Conservation (phyloP, 2,113 vertebrate genomes). For the Cricetomys ansorgei region DNA sequence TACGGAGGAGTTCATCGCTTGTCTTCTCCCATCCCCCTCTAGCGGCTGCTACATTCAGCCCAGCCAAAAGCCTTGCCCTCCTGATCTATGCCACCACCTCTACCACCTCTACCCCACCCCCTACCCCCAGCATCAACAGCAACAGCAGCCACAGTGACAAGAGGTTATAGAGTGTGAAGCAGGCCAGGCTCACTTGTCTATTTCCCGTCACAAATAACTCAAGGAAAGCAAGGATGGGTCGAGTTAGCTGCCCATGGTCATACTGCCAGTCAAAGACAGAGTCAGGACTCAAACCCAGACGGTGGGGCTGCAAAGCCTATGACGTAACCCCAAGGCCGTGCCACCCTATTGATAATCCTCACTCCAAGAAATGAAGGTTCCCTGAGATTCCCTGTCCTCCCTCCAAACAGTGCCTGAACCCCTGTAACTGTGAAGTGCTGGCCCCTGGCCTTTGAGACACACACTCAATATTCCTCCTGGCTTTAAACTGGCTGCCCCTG, state of each 20-base stretch:
- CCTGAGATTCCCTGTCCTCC: neutral
- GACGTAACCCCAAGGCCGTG: neutral
- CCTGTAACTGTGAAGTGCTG: neutral
- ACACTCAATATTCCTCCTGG: neutral
- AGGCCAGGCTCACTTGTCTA: neutral
- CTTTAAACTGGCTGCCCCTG: neutral
- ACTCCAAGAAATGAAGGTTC: neutral
- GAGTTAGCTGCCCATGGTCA: neutral
- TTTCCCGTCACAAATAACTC: neutral
- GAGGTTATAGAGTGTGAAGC: no score
- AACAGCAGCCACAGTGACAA: neutral
- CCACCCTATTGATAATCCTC: neutral
- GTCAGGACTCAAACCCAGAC: neutral
- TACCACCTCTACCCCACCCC: no score
- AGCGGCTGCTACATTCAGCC: neutral
- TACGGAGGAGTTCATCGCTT: neutral
- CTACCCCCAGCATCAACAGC: neutral
- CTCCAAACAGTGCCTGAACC: neutral
- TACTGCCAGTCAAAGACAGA: neutral
- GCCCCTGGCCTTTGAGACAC: neutral
- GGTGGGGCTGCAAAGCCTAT: neutral
- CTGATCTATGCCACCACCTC: no score
- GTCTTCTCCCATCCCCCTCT: accelerated
- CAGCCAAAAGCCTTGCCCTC: neutral
- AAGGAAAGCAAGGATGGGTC: neutral